Evolutionary conservation across 2,113 vertebrate genomes (phyloP).

Genomic region (Vidua macroura): DNA sequence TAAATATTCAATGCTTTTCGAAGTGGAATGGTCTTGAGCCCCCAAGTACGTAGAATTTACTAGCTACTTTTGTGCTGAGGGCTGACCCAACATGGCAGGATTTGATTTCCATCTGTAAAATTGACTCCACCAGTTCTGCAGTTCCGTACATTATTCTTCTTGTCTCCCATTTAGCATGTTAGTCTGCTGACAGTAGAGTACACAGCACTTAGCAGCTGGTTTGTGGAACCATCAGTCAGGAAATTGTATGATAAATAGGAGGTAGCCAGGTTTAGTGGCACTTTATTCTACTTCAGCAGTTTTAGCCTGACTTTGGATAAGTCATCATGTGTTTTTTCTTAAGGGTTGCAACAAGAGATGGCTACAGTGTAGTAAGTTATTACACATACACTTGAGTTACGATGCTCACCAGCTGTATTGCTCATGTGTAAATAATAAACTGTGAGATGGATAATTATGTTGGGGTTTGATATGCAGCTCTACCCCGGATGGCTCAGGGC

Average conservation of each 20-base stretch:
- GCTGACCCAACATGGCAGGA: conserved; percentile 23
- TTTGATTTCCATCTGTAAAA: conserved; percentile 73
- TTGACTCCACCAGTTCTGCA: conserved; percentile 55
- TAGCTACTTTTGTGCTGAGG: neutral
- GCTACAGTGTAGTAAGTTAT: conserved; percentile 61
- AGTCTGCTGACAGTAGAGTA: conserved; percentile 80
- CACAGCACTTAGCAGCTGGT: conserved; percentile 83
- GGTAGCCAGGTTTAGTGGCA: conserved; percentile 76
- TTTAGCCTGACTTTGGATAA: conserved; percentile 78
- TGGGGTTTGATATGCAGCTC: conserved; percentile 46
- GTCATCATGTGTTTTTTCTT: conserved; percentile 75
- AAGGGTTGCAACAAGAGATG: conserved; percentile 69
- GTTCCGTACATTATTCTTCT: conserved; percentile 71
- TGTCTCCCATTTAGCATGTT: conserved; percentile 76
- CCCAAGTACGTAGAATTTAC: conserved; percentile 21
- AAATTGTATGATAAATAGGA: conserved; percentile 84
- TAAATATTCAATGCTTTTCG: conserved; percentile 19
- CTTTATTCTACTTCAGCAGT: conserved; percentile 83
- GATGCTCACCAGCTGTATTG: conserved; percentile 67
- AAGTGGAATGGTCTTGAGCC: conserved; percentile 24
- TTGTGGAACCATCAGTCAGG: conserved; percentile 83
- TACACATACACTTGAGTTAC: conserved; percentile 71
- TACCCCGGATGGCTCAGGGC: neutral
- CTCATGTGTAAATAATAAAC: conserved; percentile 78
- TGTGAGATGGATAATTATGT: conserved; percentile 62